Base-by-base conservation (phyloP, 2,888 invertebrate genomes). In the Caenorhabditis drosophilae region DNA sequence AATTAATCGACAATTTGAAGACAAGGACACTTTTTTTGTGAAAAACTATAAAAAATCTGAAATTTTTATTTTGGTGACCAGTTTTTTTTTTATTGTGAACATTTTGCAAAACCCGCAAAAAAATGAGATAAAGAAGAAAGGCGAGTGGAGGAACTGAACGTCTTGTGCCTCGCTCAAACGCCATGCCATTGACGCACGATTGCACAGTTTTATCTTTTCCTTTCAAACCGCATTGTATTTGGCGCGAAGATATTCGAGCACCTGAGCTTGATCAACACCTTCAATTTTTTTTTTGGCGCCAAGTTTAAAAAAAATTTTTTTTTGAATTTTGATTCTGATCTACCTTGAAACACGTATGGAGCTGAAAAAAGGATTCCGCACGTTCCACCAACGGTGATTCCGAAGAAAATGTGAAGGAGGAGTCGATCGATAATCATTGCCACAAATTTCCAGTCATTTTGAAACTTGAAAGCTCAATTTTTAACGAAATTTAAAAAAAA, bases 361-460 rank as follows among this genome's bases (percentile, higher is more conserved):
- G 86, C 86, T 51, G 84, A 83, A 42, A 86, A 77, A 31, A 86
- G 82, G 50, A 86, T 86, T 46, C 85, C 79, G 16, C 67, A 64
- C 1, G 81, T 79, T 12, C 86, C 86, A 36, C 85, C 84, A 11
- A 84, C 75, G 44, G 85, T 85, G 18, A 86, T 85, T 4, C 85
- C 85, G 51, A 85, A 85, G 72, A 87, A 87, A 34, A 86, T 83
- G 72, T 84, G 84, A 26, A 87, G 80, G 58, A 86, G 84, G 9
- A 87, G 75, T 1, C 86, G 81, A 64, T 86, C 86, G 46, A 86
- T 85, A n/a, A 86, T 85, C 84, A 86, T 84, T 45, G 85, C 85
- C 36, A 87, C 84, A 74, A 84, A 86, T 74, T 86, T 86, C 86
- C 86, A 86, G 70, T 86, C 86, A 60, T 85, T 84, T 35, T 83